These are phyloP conservation scores for Drosophila recens DNA, from an alignment of 2,888 invertebrate genomes.

Conservation along the genomic window DNA sequence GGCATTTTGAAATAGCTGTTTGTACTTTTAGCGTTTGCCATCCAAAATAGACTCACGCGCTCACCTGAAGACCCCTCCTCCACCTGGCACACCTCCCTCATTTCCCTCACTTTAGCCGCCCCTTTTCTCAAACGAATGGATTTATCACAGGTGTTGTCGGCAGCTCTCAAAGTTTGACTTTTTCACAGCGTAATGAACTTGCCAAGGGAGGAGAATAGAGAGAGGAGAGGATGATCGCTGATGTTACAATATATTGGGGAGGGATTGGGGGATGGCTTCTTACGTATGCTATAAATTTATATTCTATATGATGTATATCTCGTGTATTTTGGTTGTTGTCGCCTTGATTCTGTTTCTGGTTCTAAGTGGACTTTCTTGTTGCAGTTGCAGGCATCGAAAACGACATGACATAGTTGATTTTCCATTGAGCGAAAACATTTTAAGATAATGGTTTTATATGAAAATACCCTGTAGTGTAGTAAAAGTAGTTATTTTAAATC, in stretches of 20 bases:
- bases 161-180: conserved; percentile 52
- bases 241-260: too few relatives aligned
- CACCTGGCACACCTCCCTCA: neutral
- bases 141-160: conserved; percentile 81
- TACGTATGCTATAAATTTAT: conserved; percentile 43
- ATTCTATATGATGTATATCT: conserved; percentile 49
- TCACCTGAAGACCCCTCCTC: conserved; percentile 61
- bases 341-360: conserved; percentile 59
- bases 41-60: conserved; percentile 68
- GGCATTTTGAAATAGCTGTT: conserved; percentile 68
- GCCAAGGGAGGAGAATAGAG: conserved; percentile 20
- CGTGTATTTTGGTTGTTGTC: conserved; percentile 31
- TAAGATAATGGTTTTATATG: neutral
- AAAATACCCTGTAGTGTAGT: neutral
- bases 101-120: neutral
- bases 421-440: neutral
- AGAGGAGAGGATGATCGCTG: neutral
- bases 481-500: neutral
- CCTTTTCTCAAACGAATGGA: conserved; percentile 60
- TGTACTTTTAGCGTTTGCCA: conserved; percentile 56
- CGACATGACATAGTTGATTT: conserved; percentile 10
- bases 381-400: conserved; percentile 24
- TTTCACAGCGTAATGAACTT: conserved; percentile 75
- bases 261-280: conserved; percentile 3
- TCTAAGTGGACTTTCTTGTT: conserved; percentile 59